Evolutionary conservation across 2,888 invertebrate species (phyloP).

Genomic region (Rotaria macrura): DNA sequence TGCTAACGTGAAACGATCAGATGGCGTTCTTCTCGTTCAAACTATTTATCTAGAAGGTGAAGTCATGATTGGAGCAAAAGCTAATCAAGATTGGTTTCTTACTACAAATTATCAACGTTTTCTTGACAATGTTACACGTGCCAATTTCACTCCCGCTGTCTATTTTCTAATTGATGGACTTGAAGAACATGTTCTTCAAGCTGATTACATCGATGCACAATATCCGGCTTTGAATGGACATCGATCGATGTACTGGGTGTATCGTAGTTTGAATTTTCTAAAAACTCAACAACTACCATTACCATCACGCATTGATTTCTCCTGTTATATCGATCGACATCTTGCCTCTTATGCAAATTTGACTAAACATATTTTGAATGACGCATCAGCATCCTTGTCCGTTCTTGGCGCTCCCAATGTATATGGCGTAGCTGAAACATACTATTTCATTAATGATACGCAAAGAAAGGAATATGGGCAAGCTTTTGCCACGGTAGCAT

Average conservation of each 20-base stretch:
- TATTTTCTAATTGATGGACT: not conserved
- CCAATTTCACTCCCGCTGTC: not conserved
- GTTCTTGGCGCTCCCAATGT: not conserved
- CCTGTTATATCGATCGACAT: not conserved
- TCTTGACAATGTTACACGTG: not conserved
- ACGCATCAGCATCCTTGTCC: not conserved
- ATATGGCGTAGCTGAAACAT: not conserved
- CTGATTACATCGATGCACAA: not conserved
- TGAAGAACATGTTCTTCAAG: not conserved
- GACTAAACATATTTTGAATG: not conserved
- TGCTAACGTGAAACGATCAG: not conserved
- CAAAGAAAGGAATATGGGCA: not conserved
- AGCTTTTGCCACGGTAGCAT: not conserved
- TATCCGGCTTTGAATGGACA: not conserved
- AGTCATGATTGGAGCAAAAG: not conserved
- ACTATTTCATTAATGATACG: not conserved
- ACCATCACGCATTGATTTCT: not conserved
- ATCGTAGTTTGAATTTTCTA: not conserved
- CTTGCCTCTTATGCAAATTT: not conserved
- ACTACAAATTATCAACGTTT: not conserved
- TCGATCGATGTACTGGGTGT: not conserved
- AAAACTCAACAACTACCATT: not conserved
- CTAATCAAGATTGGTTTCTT: not conserved
- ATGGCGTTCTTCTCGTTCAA: not conserved
- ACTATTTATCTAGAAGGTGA: not conserved